phyloP scores from a whole-genome alignment of 2,797 vertebrate genomes.

The Halcyon smyrnensis region DNA sequence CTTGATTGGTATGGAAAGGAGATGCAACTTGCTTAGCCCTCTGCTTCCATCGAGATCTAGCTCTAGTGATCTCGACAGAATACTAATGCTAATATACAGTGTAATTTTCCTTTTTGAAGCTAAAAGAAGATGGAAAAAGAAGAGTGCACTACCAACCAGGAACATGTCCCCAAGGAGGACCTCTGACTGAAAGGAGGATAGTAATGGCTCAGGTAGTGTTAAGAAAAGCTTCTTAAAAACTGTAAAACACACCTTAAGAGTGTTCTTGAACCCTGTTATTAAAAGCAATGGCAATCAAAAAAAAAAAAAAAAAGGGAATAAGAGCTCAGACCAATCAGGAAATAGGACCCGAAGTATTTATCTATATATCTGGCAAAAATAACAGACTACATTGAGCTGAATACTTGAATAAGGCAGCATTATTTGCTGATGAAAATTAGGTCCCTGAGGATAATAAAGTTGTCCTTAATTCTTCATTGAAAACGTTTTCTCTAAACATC shows the following conservation, averaged over 20 bases:
- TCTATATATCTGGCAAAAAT: neutral
- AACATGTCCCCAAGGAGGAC: no score
- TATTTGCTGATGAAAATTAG: neutral
- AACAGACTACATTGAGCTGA: neutral
- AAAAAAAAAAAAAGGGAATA: neutral
- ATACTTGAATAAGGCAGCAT: neutral
- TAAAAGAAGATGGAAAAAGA: neutral
- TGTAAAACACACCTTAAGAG: neutral
- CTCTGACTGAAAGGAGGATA: neutral
- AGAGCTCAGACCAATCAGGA: neutral
- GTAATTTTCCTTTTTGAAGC: neutral
- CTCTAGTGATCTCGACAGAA: neutral
- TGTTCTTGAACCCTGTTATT: neutral
- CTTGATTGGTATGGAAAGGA: neutral
- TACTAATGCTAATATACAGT: neutral
- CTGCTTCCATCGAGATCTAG: neutral
- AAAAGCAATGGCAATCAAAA: neutral
- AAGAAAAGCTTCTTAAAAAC: neutral
- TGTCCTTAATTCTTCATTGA: neutral
- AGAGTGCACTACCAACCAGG: neutral
- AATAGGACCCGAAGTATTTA: neutral
- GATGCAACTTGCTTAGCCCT: neutral
- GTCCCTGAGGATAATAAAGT: neutral
- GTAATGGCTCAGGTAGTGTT: neutral
- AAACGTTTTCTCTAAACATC: accelerated